Evolutionary conservation across 2,888 invertebrate genomes (phyloP).

Genomic region (Noctua fimbriata): DNA sequence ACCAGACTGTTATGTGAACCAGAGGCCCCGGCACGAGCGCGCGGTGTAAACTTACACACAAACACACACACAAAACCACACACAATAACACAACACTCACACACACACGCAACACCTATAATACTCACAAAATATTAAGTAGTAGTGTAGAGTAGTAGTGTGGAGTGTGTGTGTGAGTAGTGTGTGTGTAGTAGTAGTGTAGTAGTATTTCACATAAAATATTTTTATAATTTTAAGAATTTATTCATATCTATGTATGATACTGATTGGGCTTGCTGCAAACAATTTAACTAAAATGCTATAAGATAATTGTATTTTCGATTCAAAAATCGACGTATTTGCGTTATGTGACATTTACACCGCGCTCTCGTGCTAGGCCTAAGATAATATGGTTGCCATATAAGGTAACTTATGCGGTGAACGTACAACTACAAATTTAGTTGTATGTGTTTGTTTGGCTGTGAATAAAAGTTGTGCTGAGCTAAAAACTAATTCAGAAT

Average conservation of each 20-base stretch:
- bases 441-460: neutral
- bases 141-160: too few relatives aligned
- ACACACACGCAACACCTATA: too few relatives aligned
- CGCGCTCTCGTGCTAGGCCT: neutral
- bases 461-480: neutral
- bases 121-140: too few relatives aligned
- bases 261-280: neutral
- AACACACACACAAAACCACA: too few relatives aligned
- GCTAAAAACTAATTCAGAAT: neutral
- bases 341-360: neutral
- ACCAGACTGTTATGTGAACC: slow-evolving; percentile 5
- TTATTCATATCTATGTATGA: neutral
- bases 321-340: neutral
- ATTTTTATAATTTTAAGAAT: neutral
- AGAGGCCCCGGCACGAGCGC: neutral
- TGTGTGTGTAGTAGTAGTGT: too few relatives aligned
- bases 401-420: slow-evolving; percentile 11
- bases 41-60: neutral
- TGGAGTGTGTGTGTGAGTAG: too few relatives aligned
- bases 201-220: too few relatives aligned
- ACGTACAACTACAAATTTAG: neutral
- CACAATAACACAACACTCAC: too few relatives aligned
- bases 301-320: neutral
- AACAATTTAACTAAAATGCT: neutral
- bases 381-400: slow-evolving; percentile 28